A percentile compares a stretch with the other conserved stretches of the same genome.
Conservation (phyloP, 2,113 vertebrate species). For the Zeus faber region DNA sequence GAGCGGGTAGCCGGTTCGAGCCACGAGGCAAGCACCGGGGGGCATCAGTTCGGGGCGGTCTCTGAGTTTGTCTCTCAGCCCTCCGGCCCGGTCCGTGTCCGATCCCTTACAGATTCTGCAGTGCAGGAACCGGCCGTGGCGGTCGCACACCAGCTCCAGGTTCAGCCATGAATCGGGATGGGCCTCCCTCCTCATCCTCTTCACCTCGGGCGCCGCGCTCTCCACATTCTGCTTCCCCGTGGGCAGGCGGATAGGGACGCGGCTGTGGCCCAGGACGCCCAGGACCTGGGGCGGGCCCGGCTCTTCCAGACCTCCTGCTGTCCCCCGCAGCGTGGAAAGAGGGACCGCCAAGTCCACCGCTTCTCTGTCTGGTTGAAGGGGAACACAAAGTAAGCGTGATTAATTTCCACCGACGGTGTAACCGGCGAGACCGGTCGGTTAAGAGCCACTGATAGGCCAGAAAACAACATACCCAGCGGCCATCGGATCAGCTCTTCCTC, state of each 20-base stretch:
- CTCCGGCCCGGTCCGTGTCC: slow-evolving; percentile 41
- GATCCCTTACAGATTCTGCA: slow-evolving; percentile 62
- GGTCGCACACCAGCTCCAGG: slow-evolving; percentile 67
- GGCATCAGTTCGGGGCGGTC: slow-evolving; percentile 56
- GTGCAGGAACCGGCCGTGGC: slow-evolving; percentile 60
- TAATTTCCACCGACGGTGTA: not conserved
- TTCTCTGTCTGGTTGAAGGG: slow-evolving; percentile 40
- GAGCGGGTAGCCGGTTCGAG: slow-evolving; percentile 60
- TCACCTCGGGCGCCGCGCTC: slow-evolving; percentile 41
- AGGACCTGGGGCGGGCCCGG: slow-evolving; percentile 53
- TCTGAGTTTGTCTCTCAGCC: slow-evolving; percentile 50
- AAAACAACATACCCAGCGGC: slow-evolving; percentile 56
- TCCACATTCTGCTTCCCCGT: slow-evolving; percentile 52
- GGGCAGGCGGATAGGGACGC: slow-evolving; percentile 65
- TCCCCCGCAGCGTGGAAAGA: slow-evolving; percentile 36
- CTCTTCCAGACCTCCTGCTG: slow-evolving; percentile 16
- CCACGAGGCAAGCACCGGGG: slow-evolving; percentile 61
- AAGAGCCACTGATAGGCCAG: not conserved
- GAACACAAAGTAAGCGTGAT: slow-evolving; percentile 7
- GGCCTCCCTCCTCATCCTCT: slow-evolving; percentile 51
- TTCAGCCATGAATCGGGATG: slow-evolving; percentile 67
- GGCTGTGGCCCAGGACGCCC: slow-evolving; percentile 67
- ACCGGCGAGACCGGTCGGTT: not conserved
- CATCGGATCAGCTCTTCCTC: slow-evolving; percentile 55
- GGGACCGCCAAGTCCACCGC: slow-evolving; percentile 44